Percentiles rank a stretch among this genome's conserved stretches.
Conservation (phyloP, 2,888 invertebrate genomes). For the Brenthis ino region DNA sequence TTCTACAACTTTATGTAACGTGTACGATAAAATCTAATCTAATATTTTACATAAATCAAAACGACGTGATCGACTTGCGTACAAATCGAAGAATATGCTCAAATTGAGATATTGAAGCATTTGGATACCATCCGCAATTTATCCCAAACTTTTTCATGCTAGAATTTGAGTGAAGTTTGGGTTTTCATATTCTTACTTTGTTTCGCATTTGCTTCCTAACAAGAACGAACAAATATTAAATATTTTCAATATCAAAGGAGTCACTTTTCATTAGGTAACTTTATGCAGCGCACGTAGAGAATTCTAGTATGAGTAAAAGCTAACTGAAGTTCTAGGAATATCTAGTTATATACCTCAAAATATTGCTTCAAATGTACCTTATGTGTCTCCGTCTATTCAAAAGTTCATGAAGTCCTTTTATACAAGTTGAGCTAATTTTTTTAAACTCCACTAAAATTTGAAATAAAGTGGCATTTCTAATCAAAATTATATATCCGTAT, state of each 20-base stretch:
- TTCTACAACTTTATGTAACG: too few species aligned
- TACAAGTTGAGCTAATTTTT: too few species aligned
- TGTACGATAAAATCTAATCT: too few species aligned
- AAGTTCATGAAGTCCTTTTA: neutral
- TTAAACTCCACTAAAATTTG: neutral
- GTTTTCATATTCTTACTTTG: conserved; percentile 7
- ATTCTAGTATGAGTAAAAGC: neutral
- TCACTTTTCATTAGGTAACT: conserved; percentile 15
- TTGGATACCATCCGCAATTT: neutral
- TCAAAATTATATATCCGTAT: conserved; percentile 15
- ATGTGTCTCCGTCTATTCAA: neutral
- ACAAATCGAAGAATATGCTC: neutral
- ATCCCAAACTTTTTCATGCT: neutral
- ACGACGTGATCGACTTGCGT: neutral
- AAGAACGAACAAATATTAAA: conserved; percentile 8
- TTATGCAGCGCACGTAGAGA: conserved; percentile 4
- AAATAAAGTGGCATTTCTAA: conserved; percentile 17
- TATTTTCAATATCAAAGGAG: conserved; percentile 16
- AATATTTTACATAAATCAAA: too few species aligned
- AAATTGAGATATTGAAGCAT: neutral
- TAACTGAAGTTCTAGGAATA: conserved; percentile 1
- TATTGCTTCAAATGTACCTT: neutral
- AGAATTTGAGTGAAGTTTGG: conserved; percentile 2
- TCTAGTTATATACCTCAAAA: neutral
- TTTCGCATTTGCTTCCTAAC: neutral